A percentile compares a stretch with the other conserved stretches of the same genome.
Evolutionary conservation across 2,888 invertebrate species (phyloP).

Genomic region (Amphiduros pacificus): DNA sequence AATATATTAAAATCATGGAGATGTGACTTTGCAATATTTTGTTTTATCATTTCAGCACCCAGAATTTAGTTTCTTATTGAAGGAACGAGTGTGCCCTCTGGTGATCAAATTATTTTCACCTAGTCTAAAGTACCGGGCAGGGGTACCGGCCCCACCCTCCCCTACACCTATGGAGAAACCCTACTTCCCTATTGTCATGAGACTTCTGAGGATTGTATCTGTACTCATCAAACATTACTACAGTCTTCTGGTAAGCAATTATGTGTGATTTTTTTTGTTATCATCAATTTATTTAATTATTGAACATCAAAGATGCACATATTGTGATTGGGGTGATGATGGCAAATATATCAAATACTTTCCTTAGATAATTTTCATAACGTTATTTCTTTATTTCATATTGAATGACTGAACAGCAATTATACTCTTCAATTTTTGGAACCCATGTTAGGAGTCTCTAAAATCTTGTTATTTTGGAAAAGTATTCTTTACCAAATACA

Average conservation of each 20-base stretch:
- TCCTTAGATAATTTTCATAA: not conserved
- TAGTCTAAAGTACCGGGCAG: slow-evolving; percentile 87
- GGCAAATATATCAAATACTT: too few relatives aligned
- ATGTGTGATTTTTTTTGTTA: too few relatives aligned
- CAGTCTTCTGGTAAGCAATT: slow-evolving; percentile 73
- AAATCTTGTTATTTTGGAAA: too few relatives aligned
- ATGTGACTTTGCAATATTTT: too few relatives aligned
- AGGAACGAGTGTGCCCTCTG: slow-evolving; percentile 95
- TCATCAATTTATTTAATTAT: not conserved
- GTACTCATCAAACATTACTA: slow-evolving; percentile 93
- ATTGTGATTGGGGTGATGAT: too few relatives aligned
- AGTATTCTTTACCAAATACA: not conserved
- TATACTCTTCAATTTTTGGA: too few relatives aligned
- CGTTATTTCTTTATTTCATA: not conserved
- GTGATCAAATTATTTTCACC: slow-evolving; percentile 98
- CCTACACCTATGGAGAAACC: slow-evolving; percentile 73
- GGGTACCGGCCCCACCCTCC: slow-evolving; percentile 46
- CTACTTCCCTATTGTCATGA: slow-evolving; percentile 95
- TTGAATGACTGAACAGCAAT: too few relatives aligned
- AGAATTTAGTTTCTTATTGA: slow-evolving; percentile 90
- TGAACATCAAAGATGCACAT: not conserved
- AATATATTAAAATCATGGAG: too few relatives aligned
- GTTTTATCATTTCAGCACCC: slow-evolving; percentile 75
- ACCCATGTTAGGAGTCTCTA: too few relatives aligned
- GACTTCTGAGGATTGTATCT: slow-evolving; percentile 88